These are phyloP conservation scores for Solea senegalensis DNA, from an alignment of 2,113 vertebrate genomes.

Conservation along the genomic window DNA sequence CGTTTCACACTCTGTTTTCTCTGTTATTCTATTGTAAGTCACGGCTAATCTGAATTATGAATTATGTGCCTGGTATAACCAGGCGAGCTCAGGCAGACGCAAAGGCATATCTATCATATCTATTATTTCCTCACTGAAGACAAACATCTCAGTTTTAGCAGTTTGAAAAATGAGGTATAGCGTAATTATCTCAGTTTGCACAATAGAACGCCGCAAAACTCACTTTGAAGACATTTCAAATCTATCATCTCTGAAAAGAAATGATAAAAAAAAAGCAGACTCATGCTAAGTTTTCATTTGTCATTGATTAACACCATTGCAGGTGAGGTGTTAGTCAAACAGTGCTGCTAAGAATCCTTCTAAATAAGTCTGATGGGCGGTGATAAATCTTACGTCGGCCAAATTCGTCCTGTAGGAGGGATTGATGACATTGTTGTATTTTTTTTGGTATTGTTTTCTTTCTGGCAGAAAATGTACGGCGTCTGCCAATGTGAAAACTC, in stretches of 20 bases:
- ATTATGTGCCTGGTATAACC: too few relatives aligned
- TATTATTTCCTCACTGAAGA: too few relatives aligned
- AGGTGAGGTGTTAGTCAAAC: conserved; percentile 28
- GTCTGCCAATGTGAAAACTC: conserved; percentile 48
- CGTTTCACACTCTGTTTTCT: not conserved
- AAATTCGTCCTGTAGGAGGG: conserved; percentile 43
- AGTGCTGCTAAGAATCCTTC: conserved; percentile 5
- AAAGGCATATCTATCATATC: too few relatives aligned
- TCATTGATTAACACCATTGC: conserved; percentile 4
- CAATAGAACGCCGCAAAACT: too few relatives aligned
- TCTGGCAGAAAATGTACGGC: conserved; percentile 23
- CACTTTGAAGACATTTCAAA: too few relatives aligned
- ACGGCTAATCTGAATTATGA: too few relatives aligned
- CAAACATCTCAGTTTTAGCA: too few relatives aligned
- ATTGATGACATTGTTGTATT: conserved; percentile 33
- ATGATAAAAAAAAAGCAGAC: too few relatives aligned
- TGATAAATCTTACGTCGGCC: conserved; percentile 36
- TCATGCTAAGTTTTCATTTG: not conserved
- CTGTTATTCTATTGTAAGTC: not conserved
- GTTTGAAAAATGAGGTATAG: too few relatives aligned
- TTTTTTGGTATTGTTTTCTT: not conserved
- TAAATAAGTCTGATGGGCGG: conserved; percentile 41
- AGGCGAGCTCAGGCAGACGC: too few relatives aligned
- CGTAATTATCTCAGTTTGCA: too few relatives aligned
- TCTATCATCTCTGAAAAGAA: not conserved